Percentiles rank a stretch among this genome's conserved stretches.
These are phyloP conservation scores for Metopia argyrocephala DNA, from an alignment of 2,888 invertebrate species.

Conservation along the genomic window DNA sequence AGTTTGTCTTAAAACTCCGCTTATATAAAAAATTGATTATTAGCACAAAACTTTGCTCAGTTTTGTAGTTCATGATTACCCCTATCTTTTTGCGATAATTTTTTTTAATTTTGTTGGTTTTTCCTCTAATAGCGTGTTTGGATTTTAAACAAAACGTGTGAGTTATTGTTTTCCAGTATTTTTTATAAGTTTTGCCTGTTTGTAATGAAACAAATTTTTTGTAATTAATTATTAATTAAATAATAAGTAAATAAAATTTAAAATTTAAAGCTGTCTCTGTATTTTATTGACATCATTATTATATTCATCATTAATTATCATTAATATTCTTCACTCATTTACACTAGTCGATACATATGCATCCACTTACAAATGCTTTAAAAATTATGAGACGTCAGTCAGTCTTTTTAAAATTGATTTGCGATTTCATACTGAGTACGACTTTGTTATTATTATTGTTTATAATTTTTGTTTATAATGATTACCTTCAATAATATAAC, in stretches of 20 bases:
- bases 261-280: not conserved
- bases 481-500: conserved; percentile 50
- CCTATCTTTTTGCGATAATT: not conserved
- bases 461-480: conserved; percentile 3
- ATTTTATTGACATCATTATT: not conserved
- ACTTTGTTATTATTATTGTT: not conserved
- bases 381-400: conserved; percentile 8
- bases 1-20: too few relatives aligned
- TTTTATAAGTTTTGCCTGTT: not conserved
- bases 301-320: conserved; percentile 31
- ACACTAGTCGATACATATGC: conserved; percentile 39
- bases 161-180: not conserved
- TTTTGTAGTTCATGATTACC: not conserved
- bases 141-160: conserved; percentile 18
- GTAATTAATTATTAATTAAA: not conserved
- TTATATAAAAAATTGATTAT: too few relatives aligned
- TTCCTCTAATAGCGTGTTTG: not conserved
- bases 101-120: not conserved
- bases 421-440: conserved; percentile 41
- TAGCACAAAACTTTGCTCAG: too few relatives aligned
- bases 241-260: not conserved
- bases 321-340: conserved; percentile 31
- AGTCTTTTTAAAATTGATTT: conserved; percentile 41
- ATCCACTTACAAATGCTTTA: not conserved
- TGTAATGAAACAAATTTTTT: conserved; percentile 12